Base-by-base conservation (phyloP, 2,888 invertebrate genomes). In the Erannis defoliaria region DNA sequence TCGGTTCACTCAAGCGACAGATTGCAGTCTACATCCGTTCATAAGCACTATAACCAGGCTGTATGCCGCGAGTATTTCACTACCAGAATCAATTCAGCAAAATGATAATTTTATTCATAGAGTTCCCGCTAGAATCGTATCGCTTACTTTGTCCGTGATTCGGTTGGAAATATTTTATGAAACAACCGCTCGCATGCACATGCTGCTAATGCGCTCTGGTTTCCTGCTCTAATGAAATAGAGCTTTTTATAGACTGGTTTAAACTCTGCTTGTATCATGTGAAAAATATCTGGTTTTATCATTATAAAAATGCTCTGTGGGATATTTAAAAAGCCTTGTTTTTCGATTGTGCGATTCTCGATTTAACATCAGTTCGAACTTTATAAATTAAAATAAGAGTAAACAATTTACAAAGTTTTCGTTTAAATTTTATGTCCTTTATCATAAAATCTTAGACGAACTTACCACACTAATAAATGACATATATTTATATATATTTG, bases 101-200 rank as follows among this genome's bases (percentile, higher is more conserved):
- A 91, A 91, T 87, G 91, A 91, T 91, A 91, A 91, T 91, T 91
- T 91, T 91, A 91, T 91, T 91, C 91, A 91, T 91, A 90, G 91
- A 90, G 90, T 90, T 89, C 84, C 86, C 85, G 87, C 86, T 84
- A 85, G 87, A 89, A 88, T 86, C 81, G 90, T 88, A 90, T 89
- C 85, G 90, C 86, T 90, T 90, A 90, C 91, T 90, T 88, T 86
- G 84, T 85, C 85, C 89, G 89, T 89, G 90, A 89, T 90, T 90
- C 81, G 86, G 84, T 89, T 86, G 79, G 83, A 88, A 86, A 88
- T 88, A 86, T 87, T 86, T 86, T 84, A 86, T 87, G 84, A 78
- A 83, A 84, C 81, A 80, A 82, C 79, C 71, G 75, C 71, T 76
- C 76, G 67, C 71, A 71, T 82, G 73, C 74, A 78, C 74, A 78